Evolutionary conservation across 1,140 invertebrate genomes (phyloP).

Genomic region (Reticulitermes speratus): DNA sequence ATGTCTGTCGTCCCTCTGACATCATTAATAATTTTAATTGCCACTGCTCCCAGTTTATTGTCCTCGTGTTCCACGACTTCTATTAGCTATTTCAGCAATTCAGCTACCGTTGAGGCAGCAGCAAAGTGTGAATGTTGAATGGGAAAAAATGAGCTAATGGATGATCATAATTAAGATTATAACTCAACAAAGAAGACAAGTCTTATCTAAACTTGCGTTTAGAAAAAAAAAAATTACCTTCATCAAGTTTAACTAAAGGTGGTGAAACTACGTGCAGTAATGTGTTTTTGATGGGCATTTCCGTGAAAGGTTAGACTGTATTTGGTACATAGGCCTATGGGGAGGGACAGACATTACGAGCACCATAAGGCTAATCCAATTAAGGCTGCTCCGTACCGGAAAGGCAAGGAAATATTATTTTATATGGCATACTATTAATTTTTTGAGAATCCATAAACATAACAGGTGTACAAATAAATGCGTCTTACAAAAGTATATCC

Average conservation of each 20-base stretch:
- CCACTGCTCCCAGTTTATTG: not conserved
- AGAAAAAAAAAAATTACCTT: constrained; percentile 8
- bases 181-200: not conserved
- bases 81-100: not conserved
- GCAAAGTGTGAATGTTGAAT: constrained; percentile 1
- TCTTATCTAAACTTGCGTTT: not conserved
- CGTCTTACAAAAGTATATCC: too few relatives aligned
- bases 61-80: not conserved
- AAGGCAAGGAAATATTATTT: too few relatives aligned
- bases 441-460: too few relatives aligned
- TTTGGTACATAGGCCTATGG: not conserved
- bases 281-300: constrained; percentile 26
- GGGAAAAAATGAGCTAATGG: constrained; percentile 15
- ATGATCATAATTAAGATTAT: constrained; percentile 3
- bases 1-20: not conserved
- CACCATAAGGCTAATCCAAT: too few relatives aligned
- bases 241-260: constrained; percentile 15
- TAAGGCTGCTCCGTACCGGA: too few relatives aligned
- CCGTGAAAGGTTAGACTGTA: not conserved
- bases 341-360: too few relatives aligned
- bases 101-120: not conserved
- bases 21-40: constrained; percentile 16
- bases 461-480: too few relatives aligned
- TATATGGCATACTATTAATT: too few relatives aligned
- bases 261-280: constrained; percentile 1